phyloP scores from a whole-genome alignment of 2,888 invertebrate genomes.

The Boloria euphrosyne region DNA sequence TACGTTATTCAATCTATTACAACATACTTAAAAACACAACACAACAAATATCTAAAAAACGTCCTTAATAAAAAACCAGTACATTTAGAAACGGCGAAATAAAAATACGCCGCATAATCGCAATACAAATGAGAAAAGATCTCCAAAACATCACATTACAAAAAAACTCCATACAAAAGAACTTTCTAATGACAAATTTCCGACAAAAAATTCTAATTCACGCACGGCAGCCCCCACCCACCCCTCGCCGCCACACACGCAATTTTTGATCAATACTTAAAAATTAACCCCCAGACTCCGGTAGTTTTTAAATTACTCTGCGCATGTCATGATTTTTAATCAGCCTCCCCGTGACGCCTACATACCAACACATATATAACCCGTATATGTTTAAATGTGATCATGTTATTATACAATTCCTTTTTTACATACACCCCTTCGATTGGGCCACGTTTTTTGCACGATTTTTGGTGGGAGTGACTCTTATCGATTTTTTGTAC shows the following conservation, averaged over 20 bases:
- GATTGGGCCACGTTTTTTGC: slow-evolving; percentile 38
- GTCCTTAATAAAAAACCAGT: too few species aligned
- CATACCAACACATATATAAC: slow-evolving; percentile 49
- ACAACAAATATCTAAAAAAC: too few species aligned
- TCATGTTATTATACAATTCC: slow-evolving; percentile 50
- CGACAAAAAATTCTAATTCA: slow-evolving; percentile 68
- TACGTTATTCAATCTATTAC: too few species aligned
- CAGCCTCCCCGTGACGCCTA: slow-evolving; percentile 73
- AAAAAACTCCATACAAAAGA: slow-evolving; percentile 44
- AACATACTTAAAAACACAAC: too few species aligned
- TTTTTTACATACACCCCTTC: slow-evolving; percentile 46
- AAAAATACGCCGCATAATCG: not conserved
- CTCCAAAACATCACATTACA: not conserved
- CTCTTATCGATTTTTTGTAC: slow-evolving; percentile 16
- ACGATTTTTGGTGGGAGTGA: slow-evolving; percentile 36
- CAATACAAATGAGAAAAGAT: slow-evolving; percentile 1
- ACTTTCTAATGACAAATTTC: slow-evolving; percentile 75
- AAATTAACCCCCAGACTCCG: slow-evolving; percentile 80
- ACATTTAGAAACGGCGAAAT: not conserved
- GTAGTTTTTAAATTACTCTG: slow-evolving; percentile 82
- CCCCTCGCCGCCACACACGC: slow-evolving; percentile 60
- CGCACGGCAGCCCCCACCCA: slow-evolving; percentile 55
- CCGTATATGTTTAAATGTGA: slow-evolving; percentile 56
- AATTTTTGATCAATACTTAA: slow-evolving; percentile 83
- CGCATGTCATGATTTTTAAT: slow-evolving; percentile 83